These are phyloP conservation scores for Drosophila mayri DNA, from an alignment of 1,140 invertebrate species.

Conservation along the genomic window DNA sequence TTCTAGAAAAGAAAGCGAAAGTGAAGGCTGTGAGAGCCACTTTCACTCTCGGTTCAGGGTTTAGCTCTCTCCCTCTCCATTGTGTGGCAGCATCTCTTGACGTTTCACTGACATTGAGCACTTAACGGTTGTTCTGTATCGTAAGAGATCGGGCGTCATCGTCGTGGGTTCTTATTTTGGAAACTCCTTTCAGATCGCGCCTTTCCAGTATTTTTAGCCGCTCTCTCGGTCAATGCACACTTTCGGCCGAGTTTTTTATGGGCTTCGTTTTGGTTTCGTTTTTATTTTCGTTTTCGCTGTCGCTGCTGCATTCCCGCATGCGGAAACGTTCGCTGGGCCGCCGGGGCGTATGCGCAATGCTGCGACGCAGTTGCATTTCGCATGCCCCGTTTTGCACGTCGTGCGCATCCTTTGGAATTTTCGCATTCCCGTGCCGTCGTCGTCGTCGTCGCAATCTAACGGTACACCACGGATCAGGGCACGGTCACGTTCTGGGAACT, in stretches of 20 bases:
- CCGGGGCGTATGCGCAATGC: constrained; percentile 67
- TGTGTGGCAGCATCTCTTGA: constrained; percentile 17
- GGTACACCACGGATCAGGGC: constrained; percentile 19
- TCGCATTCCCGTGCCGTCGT: constrained; percentile 22
- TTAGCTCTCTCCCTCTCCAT: constrained; percentile 13
- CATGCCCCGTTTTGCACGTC: constrained; percentile 28
- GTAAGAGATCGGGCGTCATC: constrained; percentile 30
- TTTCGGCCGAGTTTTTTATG: constrained; percentile 73
- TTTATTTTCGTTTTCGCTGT: constrained; percentile 7
- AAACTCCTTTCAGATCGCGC: constrained; percentile 18
- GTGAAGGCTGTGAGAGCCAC: constrained; percentile 6
- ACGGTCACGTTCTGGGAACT: constrained; percentile 34
- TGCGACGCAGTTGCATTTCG: constrained; percentile 59
- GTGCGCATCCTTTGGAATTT: constrained; percentile 22
- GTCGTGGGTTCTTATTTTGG: constrained; percentile 60
- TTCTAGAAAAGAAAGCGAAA: constrained; percentile 12
- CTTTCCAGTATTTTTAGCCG: constrained; percentile 44
- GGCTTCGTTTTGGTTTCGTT: constrained; percentile 23
- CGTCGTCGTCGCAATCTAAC: constrained; percentile 11
- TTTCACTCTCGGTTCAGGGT: constrained; percentile 38
- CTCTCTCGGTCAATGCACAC: constrained; percentile 72
- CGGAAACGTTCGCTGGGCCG: constrained; percentile 27
- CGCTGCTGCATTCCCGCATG: constrained; percentile 44
- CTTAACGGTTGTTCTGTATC: constrained; percentile 71
- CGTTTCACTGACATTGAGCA: constrained; percentile 47